Percentiles rank a stretch among this genome's conserved stretches.
phyloP scores from a whole-genome alignment of 2,113 vertebrate species.

The Electrona antarctica region DNA sequence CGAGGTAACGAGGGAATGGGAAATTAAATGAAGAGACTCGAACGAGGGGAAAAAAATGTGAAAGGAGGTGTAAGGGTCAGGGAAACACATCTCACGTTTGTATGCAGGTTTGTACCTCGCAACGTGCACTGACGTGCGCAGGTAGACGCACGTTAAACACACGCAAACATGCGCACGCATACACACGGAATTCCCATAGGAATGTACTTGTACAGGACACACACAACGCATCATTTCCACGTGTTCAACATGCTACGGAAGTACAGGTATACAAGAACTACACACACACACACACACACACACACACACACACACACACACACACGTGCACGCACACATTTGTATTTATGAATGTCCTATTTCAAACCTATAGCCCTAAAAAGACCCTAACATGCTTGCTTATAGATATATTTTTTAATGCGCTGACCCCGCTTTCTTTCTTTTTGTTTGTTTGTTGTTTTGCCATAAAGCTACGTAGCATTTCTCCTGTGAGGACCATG shows the following conservation, averaged over 20 bases:
- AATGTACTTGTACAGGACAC: no score
- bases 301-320: conserved; percentile 18
- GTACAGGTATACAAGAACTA: conserved; percentile 3
- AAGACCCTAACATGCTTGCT: no score
- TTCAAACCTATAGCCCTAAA: no score
- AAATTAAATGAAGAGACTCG: conserved; percentile 64
- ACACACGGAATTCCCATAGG: no score
- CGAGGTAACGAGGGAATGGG: conserved; percentile 58
- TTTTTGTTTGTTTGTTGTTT: no score
- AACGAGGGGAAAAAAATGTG: conserved; percentile 37
- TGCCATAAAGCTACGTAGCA: no score
- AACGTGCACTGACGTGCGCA: background rate
- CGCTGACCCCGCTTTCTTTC: no score
- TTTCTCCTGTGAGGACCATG: no score
- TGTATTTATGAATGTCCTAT: no score
- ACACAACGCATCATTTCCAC: no score
- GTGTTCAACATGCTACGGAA: background rate
- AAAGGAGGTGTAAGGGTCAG: conserved; percentile 29
- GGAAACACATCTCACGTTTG: conserved; percentile 25
- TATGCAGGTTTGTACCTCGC: conserved; percentile 18
- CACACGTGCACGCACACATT: conserved; percentile 18
- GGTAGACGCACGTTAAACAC: background rate
- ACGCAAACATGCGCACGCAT: no score
- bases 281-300: background rate
- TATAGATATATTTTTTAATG: no score